A percentile compares a stretch with the other conserved stretches of the same genome.
These are phyloP conservation scores for Menura novaehollandiae DNA, from an alignment of 2,113 vertebrate species.

Conservation along the genomic window DNA sequence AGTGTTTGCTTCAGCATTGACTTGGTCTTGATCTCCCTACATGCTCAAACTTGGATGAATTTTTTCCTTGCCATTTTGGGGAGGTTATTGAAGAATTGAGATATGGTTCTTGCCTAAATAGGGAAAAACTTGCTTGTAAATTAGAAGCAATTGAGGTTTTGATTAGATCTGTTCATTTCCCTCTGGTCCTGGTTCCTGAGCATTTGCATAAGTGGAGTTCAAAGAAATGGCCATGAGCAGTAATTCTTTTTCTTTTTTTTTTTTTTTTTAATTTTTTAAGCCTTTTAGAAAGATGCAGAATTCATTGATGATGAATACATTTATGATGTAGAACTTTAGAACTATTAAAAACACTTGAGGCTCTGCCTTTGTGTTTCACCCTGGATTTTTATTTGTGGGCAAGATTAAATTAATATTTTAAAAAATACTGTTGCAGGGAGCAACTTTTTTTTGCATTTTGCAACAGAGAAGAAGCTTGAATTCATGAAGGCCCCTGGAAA, in stretches of 20 bases:
- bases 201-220: conserved; percentile 15
- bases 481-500: neutral
- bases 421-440: neutral
- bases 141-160: conserved; percentile 28
- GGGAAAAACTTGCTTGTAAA: conserved; percentile 4
- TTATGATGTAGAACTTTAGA: neutral
- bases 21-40: neutral
- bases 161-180: conserved; percentile 24
- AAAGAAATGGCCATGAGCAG: conserved; percentile 26
- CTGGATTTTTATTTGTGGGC: neutral
- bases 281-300: neutral
- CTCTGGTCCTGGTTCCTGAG: conserved; percentile 7
- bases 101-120: neutral
- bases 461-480: neutral
- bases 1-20: neutral
- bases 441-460: neutral
- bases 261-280: neutral
- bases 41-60: neutral
- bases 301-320: conserved; percentile 12
- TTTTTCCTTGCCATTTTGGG: neutral
- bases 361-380: neutral
- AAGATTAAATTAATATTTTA: neutral
- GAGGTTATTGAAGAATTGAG: neutral
- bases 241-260: neutral
- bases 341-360: neutral